These are phyloP conservation scores for Lemur catta DNA, from an alignment of 2,797 vertebrate species.

Conservation along the genomic window DNA sequence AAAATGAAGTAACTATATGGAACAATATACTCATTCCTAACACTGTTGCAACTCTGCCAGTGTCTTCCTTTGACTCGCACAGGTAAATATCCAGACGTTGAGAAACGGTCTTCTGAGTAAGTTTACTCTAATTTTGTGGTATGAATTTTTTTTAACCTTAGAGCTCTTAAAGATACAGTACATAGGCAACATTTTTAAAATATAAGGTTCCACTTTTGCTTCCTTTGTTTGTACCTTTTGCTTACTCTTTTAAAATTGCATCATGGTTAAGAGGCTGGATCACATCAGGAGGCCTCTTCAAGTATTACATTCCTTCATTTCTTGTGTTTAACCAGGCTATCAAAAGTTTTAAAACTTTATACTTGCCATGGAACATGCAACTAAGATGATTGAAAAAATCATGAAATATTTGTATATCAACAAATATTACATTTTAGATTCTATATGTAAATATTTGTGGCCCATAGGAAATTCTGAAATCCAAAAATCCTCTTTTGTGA, in stretches of 20 bases:
- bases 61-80: neutral
- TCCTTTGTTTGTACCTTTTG: neutral
- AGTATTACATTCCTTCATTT: neutral
- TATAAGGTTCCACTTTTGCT: neutral
- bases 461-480: conserved; percentile 41
- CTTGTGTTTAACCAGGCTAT: neutral
- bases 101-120: neutral
- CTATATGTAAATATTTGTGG: conserved; percentile 17
- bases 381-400: conserved; percentile 12
- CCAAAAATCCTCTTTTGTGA: neutral
- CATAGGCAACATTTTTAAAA: neutral
- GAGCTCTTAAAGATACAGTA: neutral
- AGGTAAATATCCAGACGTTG: neutral
- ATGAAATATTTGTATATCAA: neutral
- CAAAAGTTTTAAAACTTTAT: conserved; percentile 11
- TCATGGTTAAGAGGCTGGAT: neutral
- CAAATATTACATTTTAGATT: conserved; percentile 21
- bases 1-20: neutral
- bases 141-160: neutral
- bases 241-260: neutral
- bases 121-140: neutral
- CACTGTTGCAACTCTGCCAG: neutral
- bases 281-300: neutral
- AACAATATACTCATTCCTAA: neutral
- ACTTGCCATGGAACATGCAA: neutral